phyloP scores from a whole-genome alignment of 2,888 invertebrate genomes.

The Erebia ligea region DNA sequence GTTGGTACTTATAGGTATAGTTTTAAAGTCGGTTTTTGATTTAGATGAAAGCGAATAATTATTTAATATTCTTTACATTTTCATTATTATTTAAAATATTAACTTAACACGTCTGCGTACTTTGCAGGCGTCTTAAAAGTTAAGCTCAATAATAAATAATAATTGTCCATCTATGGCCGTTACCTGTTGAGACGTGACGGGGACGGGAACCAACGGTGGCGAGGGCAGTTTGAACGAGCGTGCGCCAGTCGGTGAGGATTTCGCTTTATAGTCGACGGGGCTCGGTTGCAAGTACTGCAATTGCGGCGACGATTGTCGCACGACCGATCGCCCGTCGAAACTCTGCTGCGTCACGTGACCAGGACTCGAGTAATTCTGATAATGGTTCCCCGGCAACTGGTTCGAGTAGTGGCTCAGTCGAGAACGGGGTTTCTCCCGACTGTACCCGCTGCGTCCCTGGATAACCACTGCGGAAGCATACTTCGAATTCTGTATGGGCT shows the following conservation, averaged over 20 bases:
- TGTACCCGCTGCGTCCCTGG: slow-evolving; percentile 65
- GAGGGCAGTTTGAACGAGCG: slow-evolving; percentile 78
- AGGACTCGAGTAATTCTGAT: slow-evolving; percentile 54
- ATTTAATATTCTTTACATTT: too few relatives aligned
- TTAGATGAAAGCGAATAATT: too few relatives aligned
- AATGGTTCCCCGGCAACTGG: slow-evolving; percentile 54
- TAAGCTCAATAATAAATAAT: too few relatives aligned
- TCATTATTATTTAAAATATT: too few relatives aligned
- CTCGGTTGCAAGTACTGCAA: slow-evolving; percentile 68
- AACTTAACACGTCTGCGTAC: too few relatives aligned
- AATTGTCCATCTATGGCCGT: not conserved
- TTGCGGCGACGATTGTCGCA: slow-evolving; percentile 54
- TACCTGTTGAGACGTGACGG: slow-evolving; percentile 65
- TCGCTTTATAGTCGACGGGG: slow-evolving; percentile 63
- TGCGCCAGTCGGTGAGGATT: slow-evolving; percentile 47
- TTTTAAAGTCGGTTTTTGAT: too few relatives aligned
- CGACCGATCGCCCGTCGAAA: slow-evolving; percentile 42
- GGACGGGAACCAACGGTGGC: slow-evolving; percentile 65
- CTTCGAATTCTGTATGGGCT: slow-evolving; percentile 68
- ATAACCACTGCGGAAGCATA: slow-evolving; percentile 67
- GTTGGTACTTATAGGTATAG: too few relatives aligned
- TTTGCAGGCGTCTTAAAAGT: too few relatives aligned
- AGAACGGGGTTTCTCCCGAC: slow-evolving; percentile 65
- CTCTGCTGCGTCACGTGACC: slow-evolving; percentile 41
- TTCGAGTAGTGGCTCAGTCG: slow-evolving; percentile 60